Evolutionary conservation across 2,797 vertebrate genomes (phyloP), one percentile per base, ranked within the genome.

Genomic region (Cyprinella venusta): DNA sequence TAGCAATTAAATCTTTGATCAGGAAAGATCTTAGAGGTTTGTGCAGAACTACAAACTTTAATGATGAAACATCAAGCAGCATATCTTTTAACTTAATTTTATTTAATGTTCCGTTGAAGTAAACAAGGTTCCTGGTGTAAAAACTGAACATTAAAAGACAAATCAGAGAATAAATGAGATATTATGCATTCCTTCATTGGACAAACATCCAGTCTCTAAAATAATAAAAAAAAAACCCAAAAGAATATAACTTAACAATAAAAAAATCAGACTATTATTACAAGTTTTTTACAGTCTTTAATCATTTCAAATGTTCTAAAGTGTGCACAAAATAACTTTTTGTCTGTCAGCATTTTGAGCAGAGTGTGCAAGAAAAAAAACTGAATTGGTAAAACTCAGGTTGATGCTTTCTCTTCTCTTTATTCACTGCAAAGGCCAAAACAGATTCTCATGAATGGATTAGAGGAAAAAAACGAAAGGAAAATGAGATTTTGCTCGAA

Each of bases 131-230:
- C 90, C 92, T 91, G 91, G 88, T 16, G 12, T 92, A 88, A 85
- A 85, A 68, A 30, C 91, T 92, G 91, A 85, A 90, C 81, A 82
- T 90, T 88, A 87, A 92, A 90, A 92, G 87, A 91, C 26, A 93
- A 93, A 92, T 89, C 50, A 89, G 88, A 94, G 91, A 93, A 91
- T 92, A 94, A 93, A 92, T 90, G 92, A 94, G 93, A 94, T 94
- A 91, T 86, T 89, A 95, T 93, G 93, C 90, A 93, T 96, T 95
- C 94, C 93, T 93, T 95, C 94, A 92, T 95, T 93, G 95, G 95
- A 95, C 93, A 92, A 90, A 93, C 92, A 95, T 95, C 95, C 95
- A 94, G 95, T 94, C 95, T 95, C 94, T 92, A 89, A 92, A 90
- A 91, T 90, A 63, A 84, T 88, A 89, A 75, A 85, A 50, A 18